These are phyloP conservation scores for Bicyclus anynana DNA, from an alignment of 1,140 invertebrate species.

Conservation along the genomic window DNA sequence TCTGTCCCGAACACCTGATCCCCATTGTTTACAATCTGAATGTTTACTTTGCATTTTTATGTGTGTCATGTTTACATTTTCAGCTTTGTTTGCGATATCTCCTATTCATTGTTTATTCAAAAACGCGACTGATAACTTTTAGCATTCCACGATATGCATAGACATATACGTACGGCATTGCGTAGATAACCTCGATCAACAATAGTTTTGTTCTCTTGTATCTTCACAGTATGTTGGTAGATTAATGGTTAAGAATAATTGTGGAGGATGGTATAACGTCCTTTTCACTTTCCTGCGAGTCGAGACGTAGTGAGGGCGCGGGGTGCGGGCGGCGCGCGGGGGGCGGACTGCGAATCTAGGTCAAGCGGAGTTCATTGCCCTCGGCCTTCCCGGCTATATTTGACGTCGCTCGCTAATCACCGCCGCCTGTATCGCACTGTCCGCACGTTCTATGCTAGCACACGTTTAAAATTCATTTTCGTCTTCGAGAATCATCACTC, in stretches of 20 bases:
- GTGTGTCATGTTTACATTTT: neutral
- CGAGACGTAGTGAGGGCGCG: conserved; percentile 32
- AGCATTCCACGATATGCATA: neutral
- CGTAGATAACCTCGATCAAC: neutral
- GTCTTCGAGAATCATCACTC: neutral
- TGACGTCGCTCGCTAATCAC: conserved; percentile 67
- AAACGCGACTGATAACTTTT: neutral
- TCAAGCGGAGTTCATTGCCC: conserved; percentile 76
- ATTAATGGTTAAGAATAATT: conserved; percentile 1
- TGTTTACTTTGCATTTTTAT: neutral
- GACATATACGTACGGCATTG: neutral
- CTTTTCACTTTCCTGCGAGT: conserved; percentile 74
- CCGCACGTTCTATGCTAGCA: conserved; percentile 10
- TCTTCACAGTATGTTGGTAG: neutral
- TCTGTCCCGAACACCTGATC: conserved; percentile 33
- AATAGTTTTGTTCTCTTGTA: neutral
- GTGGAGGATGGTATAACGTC: conserved; percentile 37
- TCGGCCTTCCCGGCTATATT: conserved; percentile 77
- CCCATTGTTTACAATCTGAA: conserved; percentile 15
- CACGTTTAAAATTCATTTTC: neutral
- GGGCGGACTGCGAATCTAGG: conserved; percentile 56
- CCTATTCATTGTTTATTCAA: neutral
- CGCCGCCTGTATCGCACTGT: conserved; percentile 25
- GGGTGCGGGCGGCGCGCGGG: conserved; percentile 27
- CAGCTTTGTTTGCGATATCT: conserved; percentile 1